Evolutionary conservation across 2,113 vertebrate species (phyloP).

Genomic region (Trichomycterus rosablanca): DNA sequence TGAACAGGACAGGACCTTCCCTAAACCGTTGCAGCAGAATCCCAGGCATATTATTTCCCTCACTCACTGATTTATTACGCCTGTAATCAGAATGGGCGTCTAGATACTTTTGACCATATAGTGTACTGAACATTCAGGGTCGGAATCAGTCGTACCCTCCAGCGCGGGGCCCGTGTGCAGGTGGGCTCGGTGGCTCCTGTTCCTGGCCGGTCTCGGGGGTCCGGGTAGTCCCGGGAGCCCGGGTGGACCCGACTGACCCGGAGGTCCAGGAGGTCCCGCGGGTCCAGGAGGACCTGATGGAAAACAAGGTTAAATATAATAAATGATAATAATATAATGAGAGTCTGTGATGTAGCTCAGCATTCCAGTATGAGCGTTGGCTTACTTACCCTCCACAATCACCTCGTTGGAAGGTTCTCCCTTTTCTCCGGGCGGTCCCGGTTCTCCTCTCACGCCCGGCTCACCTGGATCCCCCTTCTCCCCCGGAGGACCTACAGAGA

Average conservation of each 20-base stretch:
- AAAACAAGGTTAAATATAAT: too few relatives aligned
- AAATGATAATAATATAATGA: too few relatives aligned
- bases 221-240: constrained; percentile 66
- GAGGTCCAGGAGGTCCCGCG: constrained; percentile 65
- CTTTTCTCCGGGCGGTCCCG: constrained; percentile 80
- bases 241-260: constrained; percentile 66
- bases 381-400: constrained; percentile 56
- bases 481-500: constrained; percentile 52
- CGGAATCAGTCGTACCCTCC: constrained; percentile 42
- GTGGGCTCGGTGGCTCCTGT: constrained; percentile 66
- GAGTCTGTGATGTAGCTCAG: too few relatives aligned
- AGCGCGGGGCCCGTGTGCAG: constrained; percentile 55
- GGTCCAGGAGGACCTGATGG: constrained; percentile 60
- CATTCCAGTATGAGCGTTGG: too few relatives aligned
- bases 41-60: too few relatives aligned
- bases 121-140: too few relatives aligned
- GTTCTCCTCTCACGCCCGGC: constrained; percentile 56
- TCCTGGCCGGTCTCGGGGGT: constrained; percentile 65
- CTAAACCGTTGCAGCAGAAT: too few relatives aligned
- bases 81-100: too few relatives aligned
- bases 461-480: constrained; percentile 59
- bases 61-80: too few relatives aligned
- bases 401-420: constrained; percentile 73
- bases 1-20: too few relatives aligned
- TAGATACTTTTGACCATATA: too few relatives aligned